Evolutionary conservation across 2,888 invertebrate species (phyloP).

Genomic region (Camponotus fellah): DNA sequence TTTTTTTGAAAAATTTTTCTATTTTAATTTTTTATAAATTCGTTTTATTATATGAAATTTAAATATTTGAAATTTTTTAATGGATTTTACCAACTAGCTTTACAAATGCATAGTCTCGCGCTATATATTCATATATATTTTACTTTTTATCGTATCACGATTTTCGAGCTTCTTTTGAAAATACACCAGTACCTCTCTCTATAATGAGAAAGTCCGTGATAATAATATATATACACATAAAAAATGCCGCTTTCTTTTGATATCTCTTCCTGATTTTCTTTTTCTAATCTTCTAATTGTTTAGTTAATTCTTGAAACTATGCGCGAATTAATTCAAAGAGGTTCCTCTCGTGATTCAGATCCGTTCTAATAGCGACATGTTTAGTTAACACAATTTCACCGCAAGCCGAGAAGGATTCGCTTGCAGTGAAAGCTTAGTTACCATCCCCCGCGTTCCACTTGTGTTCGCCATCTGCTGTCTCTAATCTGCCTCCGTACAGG

Average conservation of each 20-base stretch:
- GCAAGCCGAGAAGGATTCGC: constrained; percentile 44
- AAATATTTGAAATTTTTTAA: background rate
- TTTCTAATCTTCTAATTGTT: constrained; percentile 6
- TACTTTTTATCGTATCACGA: background rate
- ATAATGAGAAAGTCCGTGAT: background rate
- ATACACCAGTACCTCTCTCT: background rate
- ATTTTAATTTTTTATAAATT: background rate
- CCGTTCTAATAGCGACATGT: constrained; percentile 47
- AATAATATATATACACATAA: background rate
- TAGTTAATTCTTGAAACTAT: constrained; percentile 4
- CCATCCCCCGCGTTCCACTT: constrained; percentile 33
- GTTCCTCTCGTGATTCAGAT: constrained; percentile 13
- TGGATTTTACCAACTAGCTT: background rate
- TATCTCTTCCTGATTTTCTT: background rate
- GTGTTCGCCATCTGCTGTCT: constrained; percentile 18
- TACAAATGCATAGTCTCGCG: background rate
- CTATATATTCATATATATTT: background rate
- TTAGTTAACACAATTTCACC: constrained; percentile 59
- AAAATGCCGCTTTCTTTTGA: background rate
- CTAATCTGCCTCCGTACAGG: constrained; percentile 44
- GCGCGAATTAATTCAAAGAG: constrained; percentile 18
- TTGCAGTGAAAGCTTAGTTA: constrained; percentile 61
- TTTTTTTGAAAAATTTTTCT: background rate
- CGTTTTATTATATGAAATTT: background rate
- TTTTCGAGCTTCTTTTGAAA: background rate